Conservation (phyloP, 2,888 invertebrate genomes). For the Opisthograptis luteolata region DNA sequence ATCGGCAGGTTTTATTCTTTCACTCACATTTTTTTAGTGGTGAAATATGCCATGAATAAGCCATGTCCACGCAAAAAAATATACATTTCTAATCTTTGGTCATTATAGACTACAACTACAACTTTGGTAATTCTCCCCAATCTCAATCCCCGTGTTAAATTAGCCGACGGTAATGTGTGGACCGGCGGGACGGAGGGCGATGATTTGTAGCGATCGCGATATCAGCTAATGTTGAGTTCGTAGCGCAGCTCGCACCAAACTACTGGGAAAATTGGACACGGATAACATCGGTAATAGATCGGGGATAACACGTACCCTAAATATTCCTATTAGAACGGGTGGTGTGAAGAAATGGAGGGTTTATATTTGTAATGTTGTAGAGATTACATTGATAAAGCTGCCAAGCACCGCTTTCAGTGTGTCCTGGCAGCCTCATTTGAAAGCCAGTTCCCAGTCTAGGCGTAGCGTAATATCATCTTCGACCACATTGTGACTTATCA, state of each 20-base stretch:
- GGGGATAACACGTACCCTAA: not conserved
- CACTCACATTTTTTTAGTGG: too few relatives aligned
- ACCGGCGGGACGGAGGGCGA: slow-evolving; percentile 38
- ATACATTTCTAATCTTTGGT: too few relatives aligned
- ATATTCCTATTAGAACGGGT: not conserved
- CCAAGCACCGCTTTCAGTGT: too few relatives aligned
- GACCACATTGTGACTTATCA: too few relatives aligned
- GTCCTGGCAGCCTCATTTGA: too few relatives aligned
- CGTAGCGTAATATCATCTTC: too few relatives aligned
- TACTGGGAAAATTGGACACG: slow-evolving; percentile 50
- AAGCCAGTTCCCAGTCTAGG: too few relatives aligned
- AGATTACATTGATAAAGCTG: too few relatives aligned
- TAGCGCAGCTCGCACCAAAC: slow-evolving; percentile 41
- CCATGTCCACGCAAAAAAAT: too few relatives aligned
- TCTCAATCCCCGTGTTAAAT: slow-evolving; percentile 46
- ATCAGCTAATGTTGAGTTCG: slow-evolving; percentile 58
- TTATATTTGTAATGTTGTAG: too few relatives aligned
- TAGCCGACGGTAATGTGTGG: slow-evolving; percentile 57
- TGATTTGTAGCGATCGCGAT: slow-evolving; percentile 59
- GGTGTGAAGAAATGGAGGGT: not conserved
- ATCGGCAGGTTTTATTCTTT: slow-evolving; percentile 48
- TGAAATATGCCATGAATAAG: too few relatives aligned
- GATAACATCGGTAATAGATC: slow-evolving; percentile 40
- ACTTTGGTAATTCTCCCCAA: not conserved
- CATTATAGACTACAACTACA: too few relatives aligned